Base-by-base conservation (phyloP, 1,140 invertebrate genomes). In the Anastrepha ludens region DNA sequence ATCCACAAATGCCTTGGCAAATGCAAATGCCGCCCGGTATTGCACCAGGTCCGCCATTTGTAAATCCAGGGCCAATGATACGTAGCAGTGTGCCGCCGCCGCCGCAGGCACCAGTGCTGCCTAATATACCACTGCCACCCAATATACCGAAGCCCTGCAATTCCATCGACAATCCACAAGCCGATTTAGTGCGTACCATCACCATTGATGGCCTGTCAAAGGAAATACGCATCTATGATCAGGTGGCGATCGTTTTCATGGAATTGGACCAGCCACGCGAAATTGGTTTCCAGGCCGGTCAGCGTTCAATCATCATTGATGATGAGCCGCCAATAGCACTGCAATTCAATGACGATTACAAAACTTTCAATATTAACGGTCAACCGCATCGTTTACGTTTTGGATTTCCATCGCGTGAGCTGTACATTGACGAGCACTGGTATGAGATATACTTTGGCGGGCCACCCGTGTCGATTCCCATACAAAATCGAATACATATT, bases 371-470 rank as follows among this genome's bases (percentile, higher is more conserved):
- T 8, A 95, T 97, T 20, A 96, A 96, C 88, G 96, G 96, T 6
- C 94, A 95, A 92, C 92, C 95, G 8, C 96, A 97, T 91, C 95
- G 96, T 88, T 97, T 99, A 55, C 95, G 96, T 89, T 96, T 99
- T 88, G 98, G 99, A 59, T 97, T 97, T 39, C 98, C 98, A 0
- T 98, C 98, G 0, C 94, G 98, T 86, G 98, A 99, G 93, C 94
- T 99, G 1, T 98, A 96, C 89, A 96, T 99, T 47, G 97, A 99
- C 93, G 96, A 96, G 29, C 94, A 95, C 55, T 97, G 96, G 94
- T 98, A 97, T 90, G 97, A 98, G 91, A 97, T 97, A 91, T 97
- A 96, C 89, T 99, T 99, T 93, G 98, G 98, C 85, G 98, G 98
- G 4, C 96, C 97, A 64, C 96, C 97, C 1, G 95, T 98, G 6